Conservation (phyloP, 35 echinoderm and acorn worm species). For the Heliocidaris erythrogramma region DNA sequence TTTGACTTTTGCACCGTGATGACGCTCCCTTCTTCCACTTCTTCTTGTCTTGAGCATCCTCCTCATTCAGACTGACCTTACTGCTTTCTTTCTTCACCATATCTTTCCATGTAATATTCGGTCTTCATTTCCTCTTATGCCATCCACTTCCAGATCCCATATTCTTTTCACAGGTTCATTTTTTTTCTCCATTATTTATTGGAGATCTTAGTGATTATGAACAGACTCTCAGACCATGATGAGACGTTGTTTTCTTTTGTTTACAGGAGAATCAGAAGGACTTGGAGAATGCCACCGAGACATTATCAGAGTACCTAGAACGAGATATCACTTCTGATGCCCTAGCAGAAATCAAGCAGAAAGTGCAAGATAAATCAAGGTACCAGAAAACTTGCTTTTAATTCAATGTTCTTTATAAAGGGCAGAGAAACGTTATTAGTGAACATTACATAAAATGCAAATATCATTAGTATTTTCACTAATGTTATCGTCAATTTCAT, state of each 20-base stretch:
- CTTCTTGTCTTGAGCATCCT: too few species aligned
- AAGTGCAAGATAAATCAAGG: slow-evolving; percentile 99
- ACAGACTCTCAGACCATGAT: too few species aligned
- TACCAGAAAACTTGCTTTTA: slow-evolving; percentile 5
- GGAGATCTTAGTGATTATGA: too few species aligned
- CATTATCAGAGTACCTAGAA: slow-evolving; percentile 95
- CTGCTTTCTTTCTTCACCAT: too few species aligned
- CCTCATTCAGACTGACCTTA: too few species aligned
- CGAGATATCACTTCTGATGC: slow-evolving; percentile 92
- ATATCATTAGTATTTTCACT: background rate
- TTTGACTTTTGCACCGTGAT: background rate
- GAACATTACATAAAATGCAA: background rate
- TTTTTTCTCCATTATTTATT: too few species aligned
- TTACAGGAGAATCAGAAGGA: slow-evolving; percentile 97
- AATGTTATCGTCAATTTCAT: background rate
- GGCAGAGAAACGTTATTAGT: background rate
- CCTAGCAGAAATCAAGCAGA: slow-evolving; percentile 97
- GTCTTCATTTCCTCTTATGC: too few species aligned
- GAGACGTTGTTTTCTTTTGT: background rate
- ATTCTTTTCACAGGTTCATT: too few species aligned
- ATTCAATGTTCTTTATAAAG: background rate
- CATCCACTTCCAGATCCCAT: too few species aligned
- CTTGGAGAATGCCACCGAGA: slow-evolving; percentile 98
- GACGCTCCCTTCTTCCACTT: too few species aligned
- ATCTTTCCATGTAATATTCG: too few species aligned